Evolutionary conservation across 2,797 vertebrate species (phyloP).

Genomic region (Danio kyathit): DNA sequence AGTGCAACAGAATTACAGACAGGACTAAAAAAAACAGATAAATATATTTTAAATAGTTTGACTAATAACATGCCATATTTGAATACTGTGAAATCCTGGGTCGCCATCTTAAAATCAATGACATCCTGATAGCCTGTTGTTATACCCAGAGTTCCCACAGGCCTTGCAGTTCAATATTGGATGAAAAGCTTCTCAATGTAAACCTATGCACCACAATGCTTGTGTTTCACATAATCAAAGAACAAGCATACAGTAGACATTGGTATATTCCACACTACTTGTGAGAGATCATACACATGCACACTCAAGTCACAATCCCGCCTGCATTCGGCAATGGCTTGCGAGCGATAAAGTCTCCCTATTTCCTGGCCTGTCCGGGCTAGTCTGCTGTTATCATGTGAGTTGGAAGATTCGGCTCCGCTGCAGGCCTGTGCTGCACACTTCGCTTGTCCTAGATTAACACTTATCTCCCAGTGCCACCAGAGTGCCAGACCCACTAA

Average conservation of each 20-base stretch:
- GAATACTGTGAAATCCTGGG: not conserved
- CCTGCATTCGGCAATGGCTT: slow-evolving; percentile 10
- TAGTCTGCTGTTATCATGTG: slow-evolving; percentile 43
- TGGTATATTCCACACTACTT: not conserved
- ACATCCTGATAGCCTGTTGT: not conserved
- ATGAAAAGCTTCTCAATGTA: slow-evolving; percentile 5
- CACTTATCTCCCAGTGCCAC: slow-evolving; percentile 54
- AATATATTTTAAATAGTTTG: too few species aligned
- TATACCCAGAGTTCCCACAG: not conserved
- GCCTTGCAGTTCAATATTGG: slow-evolving; percentile 8
- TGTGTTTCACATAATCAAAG: slow-evolving; percentile 5
- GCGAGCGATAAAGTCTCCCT: slow-evolving; percentile 45
- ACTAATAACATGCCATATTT: not conserved
- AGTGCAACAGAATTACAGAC: too few species aligned
- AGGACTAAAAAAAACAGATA: too few species aligned
- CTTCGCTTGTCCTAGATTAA: slow-evolving; percentile 55
- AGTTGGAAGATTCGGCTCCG: slow-evolving; percentile 43
- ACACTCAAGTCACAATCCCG: slow-evolving; percentile 25
- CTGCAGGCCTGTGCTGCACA: slow-evolving; percentile 31
- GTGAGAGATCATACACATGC: not conserved
- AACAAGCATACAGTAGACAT: not conserved
- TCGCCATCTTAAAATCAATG: not conserved
- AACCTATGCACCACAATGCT: slow-evolving; percentile 6
- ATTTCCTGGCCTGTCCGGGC: slow-evolving; percentile 26
- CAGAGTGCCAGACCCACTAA: slow-evolving; percentile 51